Percentiles rank a stretch among this genome's conserved stretches.
Conservation (phyloP, 2,888 invertebrate species). For the Abrostola triplasia region DNA sequence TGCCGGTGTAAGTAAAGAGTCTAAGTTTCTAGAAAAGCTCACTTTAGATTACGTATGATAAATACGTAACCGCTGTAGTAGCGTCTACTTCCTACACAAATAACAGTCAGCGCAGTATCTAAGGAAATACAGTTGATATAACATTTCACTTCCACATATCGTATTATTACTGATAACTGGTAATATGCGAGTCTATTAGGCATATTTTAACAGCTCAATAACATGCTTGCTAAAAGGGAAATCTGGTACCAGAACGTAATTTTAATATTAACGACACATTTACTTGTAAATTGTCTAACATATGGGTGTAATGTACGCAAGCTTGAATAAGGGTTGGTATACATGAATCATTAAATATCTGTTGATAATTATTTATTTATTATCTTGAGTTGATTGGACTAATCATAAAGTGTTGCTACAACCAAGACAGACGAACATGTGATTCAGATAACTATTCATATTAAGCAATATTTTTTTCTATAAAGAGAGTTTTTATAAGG, state of each 20-base stretch:
- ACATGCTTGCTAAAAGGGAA: conserved; percentile 57
- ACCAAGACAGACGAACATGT: too few species aligned
- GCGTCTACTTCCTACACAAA: neutral
- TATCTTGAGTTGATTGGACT: too few species aligned
- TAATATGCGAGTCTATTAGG: conserved; percentile 28
- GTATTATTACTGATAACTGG: conserved; percentile 39
- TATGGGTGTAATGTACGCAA: conserved; percentile 20
- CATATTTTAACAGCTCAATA: conserved; percentile 32
- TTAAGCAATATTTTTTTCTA: too few species aligned
- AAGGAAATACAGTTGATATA: neutral
- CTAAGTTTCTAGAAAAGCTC: too few species aligned
- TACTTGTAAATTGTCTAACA: conserved; percentile 35
- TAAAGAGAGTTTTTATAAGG: too few species aligned
- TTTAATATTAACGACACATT: conserved; percentile 53
- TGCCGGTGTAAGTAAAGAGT: too few species aligned
- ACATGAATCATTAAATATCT: conserved; percentile 20
- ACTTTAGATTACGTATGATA: neutral
- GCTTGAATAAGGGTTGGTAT: conserved; percentile 20
- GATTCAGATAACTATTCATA: too few species aligned
- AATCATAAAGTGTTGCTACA: too few species aligned
- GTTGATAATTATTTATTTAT: too few species aligned
- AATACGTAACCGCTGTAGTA: neutral
- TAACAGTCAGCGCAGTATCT: neutral
- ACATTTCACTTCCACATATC: conserved; percentile 40
- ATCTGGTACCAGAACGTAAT: conserved; percentile 47